Evolutionary conservation across 2,888 invertebrate species (phyloP), one percentile per base, ranked within the genome.

Genomic region (Sphaerophoria taeniata): DNA sequence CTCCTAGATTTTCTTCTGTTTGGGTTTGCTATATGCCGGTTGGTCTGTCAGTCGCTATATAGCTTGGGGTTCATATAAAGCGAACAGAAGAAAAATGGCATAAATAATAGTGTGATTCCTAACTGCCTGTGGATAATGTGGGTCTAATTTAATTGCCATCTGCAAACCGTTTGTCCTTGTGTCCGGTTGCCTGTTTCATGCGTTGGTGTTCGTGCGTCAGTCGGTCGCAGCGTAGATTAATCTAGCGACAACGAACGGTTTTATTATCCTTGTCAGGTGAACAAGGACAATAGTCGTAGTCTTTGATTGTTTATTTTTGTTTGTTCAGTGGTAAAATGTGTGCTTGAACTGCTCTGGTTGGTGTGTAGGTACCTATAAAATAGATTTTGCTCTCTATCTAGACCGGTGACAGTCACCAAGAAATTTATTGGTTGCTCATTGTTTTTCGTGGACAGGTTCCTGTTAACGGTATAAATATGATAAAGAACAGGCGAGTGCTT

Each of bases 111-210:
- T 69, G 58, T 70, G 63, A 53, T 69, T 45, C 65, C 51, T 69
- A 80, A 85, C 60, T 61, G 75, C 63, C 75, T 67, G 49, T 34
- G 61, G 43, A 72, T 76, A 75, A 76, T 80, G 75, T 85, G 80
- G 84, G 80, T 85, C 80, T 80, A 75, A 85, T 85, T 80, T 80
- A 75, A 85, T 85, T 69, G 76, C 84, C 61, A 69, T 49, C 69
- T 72, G 84, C 69, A 83, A 43, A 58, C 36, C 51, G 24, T 49
- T 24, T 14, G 58, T 43, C 70, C 47, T 61, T 63, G 58, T 61
- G 60, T 55, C 58, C 33, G 31, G 33, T 5, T 55, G 24, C 16
- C 16, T 14, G 39, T 16, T 33, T 9, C 24, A 34, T 43, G 56
- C 47, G 65, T 65, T 45, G n/a, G 24, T 6, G 36, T 6, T 36